Conservation (phyloP, 1,140 invertebrate species). For the Melanaphis sacchari region DNA sequence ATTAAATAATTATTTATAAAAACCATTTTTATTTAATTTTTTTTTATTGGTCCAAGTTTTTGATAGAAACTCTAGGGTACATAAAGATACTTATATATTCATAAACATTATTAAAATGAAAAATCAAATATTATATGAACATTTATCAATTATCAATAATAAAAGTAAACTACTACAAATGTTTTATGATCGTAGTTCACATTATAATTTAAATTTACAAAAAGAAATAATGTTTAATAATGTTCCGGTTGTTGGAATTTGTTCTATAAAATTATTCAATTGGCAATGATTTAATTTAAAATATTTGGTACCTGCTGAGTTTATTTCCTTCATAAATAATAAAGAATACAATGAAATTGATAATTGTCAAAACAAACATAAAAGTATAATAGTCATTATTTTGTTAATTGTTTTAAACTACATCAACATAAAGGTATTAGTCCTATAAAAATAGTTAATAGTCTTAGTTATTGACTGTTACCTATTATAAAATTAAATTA, state of each 20-base stretch:
- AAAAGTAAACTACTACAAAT: not conserved
- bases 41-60: too few species aligned
- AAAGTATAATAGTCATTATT: not conserved
- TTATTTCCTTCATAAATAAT: not conserved
- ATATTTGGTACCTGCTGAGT: not conserved
- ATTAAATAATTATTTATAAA: too few species aligned
- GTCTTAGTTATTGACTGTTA: not conserved
- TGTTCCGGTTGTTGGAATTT: conserved; percentile 18
- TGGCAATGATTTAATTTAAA: not conserved
- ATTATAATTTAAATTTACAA: not conserved
- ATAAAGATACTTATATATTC: too few species aligned
- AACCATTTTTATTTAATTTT: too few species aligned
- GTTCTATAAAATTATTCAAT: conserved; percentile 23
- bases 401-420: not conserved
- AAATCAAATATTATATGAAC: not conserved
- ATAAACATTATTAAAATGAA: too few species aligned
- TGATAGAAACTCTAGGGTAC: too few species aligned
- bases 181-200: not conserved
- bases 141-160: not conserved
- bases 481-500: not conserved
- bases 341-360: not conserved
- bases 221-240: not conserved
- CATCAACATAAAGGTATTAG: not conserved
- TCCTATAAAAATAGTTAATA: not conserved
- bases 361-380: not conserved